Base-by-base conservation (phyloP, 1,140 invertebrate species). In the Drosophila kepulauana region DNA sequence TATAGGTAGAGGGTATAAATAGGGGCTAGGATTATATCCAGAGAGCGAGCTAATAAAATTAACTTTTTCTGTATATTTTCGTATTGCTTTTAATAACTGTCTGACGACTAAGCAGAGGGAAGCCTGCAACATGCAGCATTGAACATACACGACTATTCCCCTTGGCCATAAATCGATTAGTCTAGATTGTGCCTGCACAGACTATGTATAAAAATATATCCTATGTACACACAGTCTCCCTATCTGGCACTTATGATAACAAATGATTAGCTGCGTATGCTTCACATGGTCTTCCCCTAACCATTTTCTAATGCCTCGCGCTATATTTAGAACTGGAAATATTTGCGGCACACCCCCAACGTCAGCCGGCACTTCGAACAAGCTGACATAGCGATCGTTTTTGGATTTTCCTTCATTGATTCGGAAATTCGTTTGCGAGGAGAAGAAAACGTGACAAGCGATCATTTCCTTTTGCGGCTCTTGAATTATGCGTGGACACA, bases 81-180 rank as follows among this genome's bases (percentile, higher is more conserved):
- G 79, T 56, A 77, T 15, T 52, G 49, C 15, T 66, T 77, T 88
- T 88, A 88, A 87, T 79, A 80, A 74, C 79, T 70, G 45, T 49
- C 13, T 16, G 43, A 35, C 16, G 65, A 30, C 38, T 54, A 41
- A 10, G 48, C 25, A 13, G 51, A 51, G 63, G 10, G 51, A 20
- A 20, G 49, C 35, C 7, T n/a, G n/a, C 10, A 45, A 49, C 20
- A 57, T 65, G 8, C 20, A 20, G 20, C 2, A 20, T 20, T 20
- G 20, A 20, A 20, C 20, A 20, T 20, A 20, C 20, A 20, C 35
- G 16, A 25, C 49, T 58, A 30, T 59, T 30, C 13, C 35, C 64
- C 41, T 63, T 54, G 1, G 65, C 77, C 79, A 78, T 86, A 88
- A 88, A 88, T 88, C 84, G 84, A 81, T 88, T 89, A 88, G 82